Evolutionary conservation across 2,888 invertebrate species (phyloP), one percentile per base, ranked within the genome.

Genomic region (Eilema griseolum): DNA sequence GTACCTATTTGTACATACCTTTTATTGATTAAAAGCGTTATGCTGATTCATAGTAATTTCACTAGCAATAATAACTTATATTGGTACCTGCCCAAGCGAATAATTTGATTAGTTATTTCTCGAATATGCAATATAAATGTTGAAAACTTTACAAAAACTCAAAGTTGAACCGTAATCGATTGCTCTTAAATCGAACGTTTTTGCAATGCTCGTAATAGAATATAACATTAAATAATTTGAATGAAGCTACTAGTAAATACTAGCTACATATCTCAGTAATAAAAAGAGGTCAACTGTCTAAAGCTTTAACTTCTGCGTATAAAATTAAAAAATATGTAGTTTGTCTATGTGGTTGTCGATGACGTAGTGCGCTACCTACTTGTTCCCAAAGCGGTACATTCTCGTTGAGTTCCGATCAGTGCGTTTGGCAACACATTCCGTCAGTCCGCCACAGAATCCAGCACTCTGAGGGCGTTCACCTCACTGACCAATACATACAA

Each of bases 391-490:
- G 89, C 89, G 88, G 87, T 84, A 87, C 85, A 85, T 89, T 87
- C 90, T 89, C 87, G 79, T 80, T 85, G 87, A 87, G 92, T 92
- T 93, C 91, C 92, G 90, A 92, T 93, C 91, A 89, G 83, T 92
- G 93, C 92, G 92, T 94, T 94, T 93, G 92, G 93, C 92, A 93
- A 93, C 87, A 91, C 92, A 93, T 93, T 92, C 93, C 93, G 90
- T 85, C 92, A 88, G 90, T 83, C 86, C 84, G 89, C 82, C 85
- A 85, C 88, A 87, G 88, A 90, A 89, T 88, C 91, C 90, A 89
- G 88, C 86, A 86, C 87, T 83, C 82, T 72, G 81, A 80, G 93
- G 92, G 80, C 93, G 79, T 93, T 93, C 90, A 94, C 92, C 93
- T 89, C 86, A 66, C 84, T 82, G 85, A 85, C 82, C 82, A 85